A percentile compares a stretch with the other conserved stretches of the same genome.
phyloP scores from a whole-genome alignment of 2,888 invertebrate species.

The Acleris literana region DNA sequence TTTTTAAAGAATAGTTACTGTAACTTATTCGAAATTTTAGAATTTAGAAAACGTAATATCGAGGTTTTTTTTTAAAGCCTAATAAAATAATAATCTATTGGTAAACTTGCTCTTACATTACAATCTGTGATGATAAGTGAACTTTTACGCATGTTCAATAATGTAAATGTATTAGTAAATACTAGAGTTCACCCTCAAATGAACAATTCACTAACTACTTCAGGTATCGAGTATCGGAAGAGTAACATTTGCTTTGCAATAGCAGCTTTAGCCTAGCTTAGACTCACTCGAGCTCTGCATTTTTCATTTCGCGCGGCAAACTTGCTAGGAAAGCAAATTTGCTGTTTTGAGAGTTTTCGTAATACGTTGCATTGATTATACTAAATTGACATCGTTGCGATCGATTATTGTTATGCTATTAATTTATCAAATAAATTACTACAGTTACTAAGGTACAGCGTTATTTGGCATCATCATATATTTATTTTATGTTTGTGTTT shows the following conservation, averaged over 20 bases:
- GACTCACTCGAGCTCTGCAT: constrained; percentile 9
- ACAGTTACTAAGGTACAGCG: too few relatives aligned
- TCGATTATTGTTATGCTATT: background rate
- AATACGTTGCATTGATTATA: constrained; percentile 20
- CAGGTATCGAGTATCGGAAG: constrained; percentile 4
- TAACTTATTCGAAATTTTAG: too few relatives aligned
- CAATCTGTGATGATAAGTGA: background rate
- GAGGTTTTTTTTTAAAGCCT: too few relatives aligned
- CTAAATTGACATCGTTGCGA: background rate
- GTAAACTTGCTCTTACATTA: background rate
- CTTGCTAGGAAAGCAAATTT: constrained; percentile 21
- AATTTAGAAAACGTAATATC: too few relatives aligned
- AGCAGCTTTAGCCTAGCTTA: constrained; percentile 6
- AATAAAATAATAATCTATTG: too few relatives aligned
- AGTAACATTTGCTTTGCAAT: constrained; percentile 4
- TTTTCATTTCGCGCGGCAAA: constrained; percentile 14
- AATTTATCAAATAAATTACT: background rate
- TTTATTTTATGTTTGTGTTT: too few relatives aligned
- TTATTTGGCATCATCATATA: background rate
- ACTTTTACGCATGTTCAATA: background rate
- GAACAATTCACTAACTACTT: background rate
- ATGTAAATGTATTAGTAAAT: background rate
- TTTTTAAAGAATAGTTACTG: too few relatives aligned
- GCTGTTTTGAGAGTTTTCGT: constrained; percentile 17
- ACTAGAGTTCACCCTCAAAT: background rate